phyloP scores from a whole-genome alignment of 2,113 vertebrate species.

The Daubentonia madagascariensis region DNA sequence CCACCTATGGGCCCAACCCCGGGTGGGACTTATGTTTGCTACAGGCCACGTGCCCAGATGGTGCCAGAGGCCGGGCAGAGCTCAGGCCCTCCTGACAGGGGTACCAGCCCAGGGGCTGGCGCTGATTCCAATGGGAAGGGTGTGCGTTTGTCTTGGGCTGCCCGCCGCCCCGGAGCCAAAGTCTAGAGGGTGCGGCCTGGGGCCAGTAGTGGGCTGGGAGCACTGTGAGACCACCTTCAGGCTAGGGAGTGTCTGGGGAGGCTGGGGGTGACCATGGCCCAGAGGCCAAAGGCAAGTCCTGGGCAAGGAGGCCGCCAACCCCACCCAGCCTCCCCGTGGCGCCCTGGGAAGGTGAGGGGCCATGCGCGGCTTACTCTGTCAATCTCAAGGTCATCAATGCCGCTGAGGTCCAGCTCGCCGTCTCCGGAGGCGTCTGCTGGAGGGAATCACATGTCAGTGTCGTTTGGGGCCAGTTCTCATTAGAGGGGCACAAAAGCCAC shows the following conservation, averaged over 20 bases:
- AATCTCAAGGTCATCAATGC: slow-evolving; percentile 96
- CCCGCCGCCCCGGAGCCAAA: background rate
- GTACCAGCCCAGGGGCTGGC: background rate
- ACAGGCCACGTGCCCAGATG: background rate
- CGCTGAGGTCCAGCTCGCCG: slow-evolving; percentile 95
- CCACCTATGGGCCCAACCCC: background rate
- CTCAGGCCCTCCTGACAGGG: background rate
- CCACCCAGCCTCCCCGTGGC: no score
- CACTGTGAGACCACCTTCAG: background rate
- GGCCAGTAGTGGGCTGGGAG: no score
- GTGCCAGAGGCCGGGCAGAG: background rate
- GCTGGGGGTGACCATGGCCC: no score
- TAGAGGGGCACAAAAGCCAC: rapidly evolving
- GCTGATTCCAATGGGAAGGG: background rate
- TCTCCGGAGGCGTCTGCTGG: slow-evolving; percentile 86
- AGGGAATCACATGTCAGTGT: slow-evolving; percentile 22
- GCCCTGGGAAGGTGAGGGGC: background rate
- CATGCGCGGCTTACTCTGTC: slow-evolving; percentile 87
- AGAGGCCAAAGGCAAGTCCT: background rate
- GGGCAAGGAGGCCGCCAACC: background rate
- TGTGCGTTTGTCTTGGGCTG: background rate
- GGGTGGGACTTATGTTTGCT: no score
- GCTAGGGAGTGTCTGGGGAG: background rate
- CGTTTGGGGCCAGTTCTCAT: rapidly evolving
- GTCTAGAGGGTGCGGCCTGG: background rate